Base-by-base conservation (phyloP, 1,140 invertebrate species). In the Pachypsylla venusta region DNA sequence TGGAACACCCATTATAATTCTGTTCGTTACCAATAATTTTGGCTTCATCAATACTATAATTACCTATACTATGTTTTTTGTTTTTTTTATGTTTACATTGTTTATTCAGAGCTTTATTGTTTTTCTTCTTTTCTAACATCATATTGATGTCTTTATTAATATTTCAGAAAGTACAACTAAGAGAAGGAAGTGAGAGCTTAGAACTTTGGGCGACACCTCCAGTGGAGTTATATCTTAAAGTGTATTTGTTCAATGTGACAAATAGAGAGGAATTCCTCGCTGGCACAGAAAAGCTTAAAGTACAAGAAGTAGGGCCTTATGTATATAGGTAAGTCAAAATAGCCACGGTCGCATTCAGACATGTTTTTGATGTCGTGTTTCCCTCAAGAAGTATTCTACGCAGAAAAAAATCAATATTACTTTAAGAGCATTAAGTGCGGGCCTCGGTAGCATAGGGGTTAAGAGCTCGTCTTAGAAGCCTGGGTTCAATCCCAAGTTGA, bases 311-410 rank as follows among this genome's bases (percentile, higher is more conserved):
- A 53, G 92, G 92, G 0, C 92, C 92, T 0, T 95, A 92, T 69
- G 86, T 90, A 5, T 96, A 93, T 73, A 87, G 79, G 90, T 93
- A 74, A 78, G 74, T 74, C n/a, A n/a, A n/a, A n/a, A n/a, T n/a
- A n/a, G n/a, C n/a, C n/a, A n/a, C n/a, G n/a, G n/a, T n/a, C n/a
- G n/a, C n/a, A n/a, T n/a, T n/a, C n/a, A n/a, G n/a, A n/a, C n/a
- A n/a, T n/a, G n/a, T n/a, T n/a, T n/a, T n/a, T n/a, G n/a, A n/a
- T n/a, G n/a, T n/a, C n/a, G n/a, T n/a, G n/a, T n/a, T n/a, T n/a
- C n/a, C n/a, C n/a, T n/a, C n/a, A n/a, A n/a, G n/a, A n/a, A n/a
- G n/a, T n/a, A n/a, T n/a, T n/a, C n/a, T n/a, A n/a, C n/a, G n/a
- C n/a, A n/a, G n/a, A n/a, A n/a, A n/a, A n/a, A n/a, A n/a, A n/a